Conservation (phyloP, 35 echinoderm and acorn worm genomes). For the Ophioderma brevispina region DNA sequence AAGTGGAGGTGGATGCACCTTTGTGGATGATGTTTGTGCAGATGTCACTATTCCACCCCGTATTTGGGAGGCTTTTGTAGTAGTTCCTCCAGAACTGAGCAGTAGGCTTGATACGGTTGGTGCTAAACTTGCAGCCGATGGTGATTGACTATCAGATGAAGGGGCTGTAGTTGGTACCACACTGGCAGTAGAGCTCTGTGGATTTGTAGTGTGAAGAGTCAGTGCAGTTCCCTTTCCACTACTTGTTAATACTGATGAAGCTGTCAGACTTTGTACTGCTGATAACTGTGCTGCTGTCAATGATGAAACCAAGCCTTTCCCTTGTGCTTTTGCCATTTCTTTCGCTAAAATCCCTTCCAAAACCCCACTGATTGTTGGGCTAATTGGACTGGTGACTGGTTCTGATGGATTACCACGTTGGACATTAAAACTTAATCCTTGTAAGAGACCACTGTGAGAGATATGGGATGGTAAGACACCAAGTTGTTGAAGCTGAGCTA, state of each 20-base stretch:
- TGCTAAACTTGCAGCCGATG: neutral
- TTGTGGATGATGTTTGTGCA: neutral
- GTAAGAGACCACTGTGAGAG: constrained; percentile 33
- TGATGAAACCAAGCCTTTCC: neutral
- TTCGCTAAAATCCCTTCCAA: constrained; percentile 69
- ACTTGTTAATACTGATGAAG: neutral
- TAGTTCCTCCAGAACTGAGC: neutral
- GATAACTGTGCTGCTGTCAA: neutral
- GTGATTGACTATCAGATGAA: neutral
- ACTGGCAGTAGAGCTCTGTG: neutral
- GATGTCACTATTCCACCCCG: neutral
- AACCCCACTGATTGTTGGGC: constrained; percentile 17
- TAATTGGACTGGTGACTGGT: neutral
- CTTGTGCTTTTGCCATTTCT: neutral
- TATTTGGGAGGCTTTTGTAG: neutral
- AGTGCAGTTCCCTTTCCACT: neutral
- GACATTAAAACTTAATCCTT: constrained; percentile 47
- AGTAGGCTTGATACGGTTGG: neutral
- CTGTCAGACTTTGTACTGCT: neutral
- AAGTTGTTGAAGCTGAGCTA: constrained; percentile 30
- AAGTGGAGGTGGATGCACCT: neutral
- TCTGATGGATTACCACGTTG: constrained; percentile 7
- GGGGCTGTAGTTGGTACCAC: neutral
- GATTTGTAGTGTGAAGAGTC: neutral
- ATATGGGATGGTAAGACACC: constrained; percentile 16